These are phyloP conservation scores for Leucophenga varia DNA, from an alignment of 1,140 invertebrate species.

Conservation along the genomic window DNA sequence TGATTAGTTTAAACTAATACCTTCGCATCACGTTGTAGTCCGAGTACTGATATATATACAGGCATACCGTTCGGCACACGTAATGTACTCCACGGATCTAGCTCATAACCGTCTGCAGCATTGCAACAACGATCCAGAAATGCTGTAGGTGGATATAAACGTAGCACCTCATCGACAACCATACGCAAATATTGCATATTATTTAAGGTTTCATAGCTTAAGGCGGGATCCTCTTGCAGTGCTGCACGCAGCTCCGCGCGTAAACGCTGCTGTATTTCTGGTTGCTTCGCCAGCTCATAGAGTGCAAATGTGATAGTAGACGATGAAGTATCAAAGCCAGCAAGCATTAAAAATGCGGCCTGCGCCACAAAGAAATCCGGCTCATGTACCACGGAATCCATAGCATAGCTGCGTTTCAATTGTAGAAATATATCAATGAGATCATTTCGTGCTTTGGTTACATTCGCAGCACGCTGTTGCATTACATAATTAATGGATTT, in stretches of 20 bases:
- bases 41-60: conserved; percentile 46
- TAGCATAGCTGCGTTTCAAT: conserved; percentile 34
- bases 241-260: conserved; percentile 50
- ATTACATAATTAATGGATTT: conserved; percentile 47
- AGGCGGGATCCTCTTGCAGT: conserved; percentile 31
- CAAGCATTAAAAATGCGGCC: conserved; percentile 65
- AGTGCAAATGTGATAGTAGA: conserved; percentile 56
- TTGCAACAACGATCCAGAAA: conserved; percentile 59
- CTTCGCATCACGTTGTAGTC: conserved; percentile 37
- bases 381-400: conserved; percentile 23
- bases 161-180: conserved; percentile 59
- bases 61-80: conserved; percentile 30
- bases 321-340: conserved; percentile 60
- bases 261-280: conserved; percentile 54
- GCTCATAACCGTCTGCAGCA: conserved; percentile 29
- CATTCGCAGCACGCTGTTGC: conserved; percentile 31
- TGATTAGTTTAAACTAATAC: conserved; percentile 26
- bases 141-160: conserved; percentile 62
- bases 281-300: conserved; percentile 58
- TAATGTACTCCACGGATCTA: conserved; percentile 51
- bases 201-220: conserved; percentile 56
- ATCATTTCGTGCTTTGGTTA: conserved; percentile 49
- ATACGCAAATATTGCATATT: conserved; percentile 56
- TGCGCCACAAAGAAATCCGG: conserved; percentile 63
- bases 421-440: conserved; percentile 58